Evolutionary conservation across 1,140 invertebrate species (phyloP).

Genomic region (Mya arenaria): DNA sequence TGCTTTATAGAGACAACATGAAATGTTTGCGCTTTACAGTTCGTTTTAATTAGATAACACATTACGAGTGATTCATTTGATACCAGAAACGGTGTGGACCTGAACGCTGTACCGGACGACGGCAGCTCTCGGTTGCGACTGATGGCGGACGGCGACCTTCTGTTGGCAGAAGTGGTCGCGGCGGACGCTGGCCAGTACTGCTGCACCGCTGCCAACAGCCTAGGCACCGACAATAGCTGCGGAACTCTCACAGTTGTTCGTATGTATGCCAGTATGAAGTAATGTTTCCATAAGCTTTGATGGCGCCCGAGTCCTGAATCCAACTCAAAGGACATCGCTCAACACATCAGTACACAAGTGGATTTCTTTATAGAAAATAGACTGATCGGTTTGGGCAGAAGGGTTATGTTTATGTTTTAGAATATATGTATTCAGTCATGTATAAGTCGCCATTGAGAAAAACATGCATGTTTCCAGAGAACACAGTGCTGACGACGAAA

Average conservation of each 20-base stretch:
- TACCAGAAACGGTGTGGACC: constrained; percentile 92
- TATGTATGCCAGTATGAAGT: too few relatives aligned
- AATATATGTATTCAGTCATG: too few relatives aligned
- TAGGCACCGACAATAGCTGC: constrained; percentile 61
- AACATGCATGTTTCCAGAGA: too few relatives aligned
- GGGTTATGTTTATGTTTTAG: too few relatives aligned
- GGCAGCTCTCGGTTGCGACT: constrained; percentile 38
- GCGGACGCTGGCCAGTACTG: constrained; percentile 70
- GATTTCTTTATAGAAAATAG: too few relatives aligned
- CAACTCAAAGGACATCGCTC: too few relatives aligned
- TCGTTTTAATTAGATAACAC: constrained; percentile 44
- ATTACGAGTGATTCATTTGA: too few relatives aligned
- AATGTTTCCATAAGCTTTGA: too few relatives aligned
- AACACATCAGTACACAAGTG: too few relatives aligned
- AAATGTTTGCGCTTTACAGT: background rate
- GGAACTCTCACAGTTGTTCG: constrained; percentile 64
- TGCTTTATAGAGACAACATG: background rate
- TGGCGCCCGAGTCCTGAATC: too few relatives aligned
- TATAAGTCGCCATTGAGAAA: background rate
- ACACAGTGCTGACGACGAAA: constrained; percentile 3
- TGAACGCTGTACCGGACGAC: constrained; percentile 31
- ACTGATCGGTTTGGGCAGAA: too few relatives aligned
- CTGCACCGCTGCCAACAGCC: constrained; percentile 71
- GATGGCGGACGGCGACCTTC: constrained; percentile 69
- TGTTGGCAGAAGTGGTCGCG: constrained; percentile 58